Evolutionary conservation across 2,797 vertebrate genomes (phyloP), one percentile per base, ranked within the genome.

Genomic region (Toxotes lorentzi): DNA sequence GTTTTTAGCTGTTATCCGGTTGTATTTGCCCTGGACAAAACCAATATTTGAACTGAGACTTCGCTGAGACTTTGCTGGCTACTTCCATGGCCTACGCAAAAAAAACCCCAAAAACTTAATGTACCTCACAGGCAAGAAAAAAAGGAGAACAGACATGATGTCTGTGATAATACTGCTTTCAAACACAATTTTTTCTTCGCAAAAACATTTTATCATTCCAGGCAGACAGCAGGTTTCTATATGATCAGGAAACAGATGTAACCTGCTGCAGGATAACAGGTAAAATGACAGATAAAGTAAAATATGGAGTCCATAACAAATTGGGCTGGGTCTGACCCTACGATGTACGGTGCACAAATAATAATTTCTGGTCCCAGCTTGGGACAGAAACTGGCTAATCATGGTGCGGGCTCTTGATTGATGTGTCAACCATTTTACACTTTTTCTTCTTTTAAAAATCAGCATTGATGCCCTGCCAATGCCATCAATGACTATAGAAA

Each of bases 21-120:
- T 16, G 38, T 48, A 6, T 50, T 45, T 57, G 1, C 23, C 1
- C 6, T 0, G 6, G 0, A 23, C 32, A 66, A 40, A 81, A 8
- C 14, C 23, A 40, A 27, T 6, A n/a, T 66, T 53, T 10, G 8
- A 69, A 79, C 51, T n/a, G n/a, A 76, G 35, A 45, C 24, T 11
- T 70, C 47, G 45, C 43, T 51, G 17, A 64, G 53, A 71, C 14
- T 69, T 12, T 27, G 13, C 7, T 27, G 59, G 2, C 2, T 34
- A 3, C 32, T 51, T 69, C 4, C 3, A 40, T 19, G 1, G 59
- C 50, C 48, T 35, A 38, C 4, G 17, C 24, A 74, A 48, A 65
- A 30, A 30, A 30, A 30, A 30, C 3, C 3, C 3, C 3, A 30
- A 30, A 58, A 50, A 51, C 9, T n/a, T 10, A n/a, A 11, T 24